phyloP scores from a whole-genome alignment of 1,140 invertebrate species.

The Rhopalosiphum padi region DNA sequence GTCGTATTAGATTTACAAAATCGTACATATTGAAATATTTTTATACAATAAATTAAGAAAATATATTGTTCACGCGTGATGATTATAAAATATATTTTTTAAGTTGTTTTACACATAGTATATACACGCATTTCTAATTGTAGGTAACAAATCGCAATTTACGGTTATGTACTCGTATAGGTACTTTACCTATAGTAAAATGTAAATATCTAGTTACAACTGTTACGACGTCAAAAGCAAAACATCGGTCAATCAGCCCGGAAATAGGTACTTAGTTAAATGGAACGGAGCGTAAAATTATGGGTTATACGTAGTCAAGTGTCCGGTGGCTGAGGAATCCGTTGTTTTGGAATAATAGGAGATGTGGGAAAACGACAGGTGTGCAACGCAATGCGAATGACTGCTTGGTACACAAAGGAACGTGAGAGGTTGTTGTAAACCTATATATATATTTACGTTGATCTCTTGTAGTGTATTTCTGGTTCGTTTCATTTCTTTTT shows the following conservation, averaged over 20 bases:
- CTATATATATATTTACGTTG: too few relatives aligned
- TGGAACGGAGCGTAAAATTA: neutral
- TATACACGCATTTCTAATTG: neutral
- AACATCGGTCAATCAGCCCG: neutral
- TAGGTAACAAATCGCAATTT: neutral
- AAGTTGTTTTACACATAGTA: too few relatives aligned
- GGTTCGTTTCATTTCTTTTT: too few relatives aligned
- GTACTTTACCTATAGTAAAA: neutral
- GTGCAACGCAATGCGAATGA: slow-evolving; percentile 21
- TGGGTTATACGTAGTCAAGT: neutral
- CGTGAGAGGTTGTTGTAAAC: neutral
- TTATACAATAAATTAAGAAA: too few relatives aligned
- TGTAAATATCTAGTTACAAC: neutral
- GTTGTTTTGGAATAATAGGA: neutral
- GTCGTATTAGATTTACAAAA: too few relatives aligned
- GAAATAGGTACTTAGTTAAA: neutral
- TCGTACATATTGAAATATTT: too few relatives aligned
- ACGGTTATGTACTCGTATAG: neutral
- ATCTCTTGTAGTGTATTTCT: neutral
- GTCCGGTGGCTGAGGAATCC: neutral
- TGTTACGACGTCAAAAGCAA: neutral
- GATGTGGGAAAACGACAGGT: slow-evolving; percentile 26
- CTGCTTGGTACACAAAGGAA: neutral
- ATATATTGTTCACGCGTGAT: neutral
- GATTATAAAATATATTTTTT: neutral